phyloP scores from a whole-genome alignment of 2,797 vertebrate species.

The Simalia tracyae region DNA sequence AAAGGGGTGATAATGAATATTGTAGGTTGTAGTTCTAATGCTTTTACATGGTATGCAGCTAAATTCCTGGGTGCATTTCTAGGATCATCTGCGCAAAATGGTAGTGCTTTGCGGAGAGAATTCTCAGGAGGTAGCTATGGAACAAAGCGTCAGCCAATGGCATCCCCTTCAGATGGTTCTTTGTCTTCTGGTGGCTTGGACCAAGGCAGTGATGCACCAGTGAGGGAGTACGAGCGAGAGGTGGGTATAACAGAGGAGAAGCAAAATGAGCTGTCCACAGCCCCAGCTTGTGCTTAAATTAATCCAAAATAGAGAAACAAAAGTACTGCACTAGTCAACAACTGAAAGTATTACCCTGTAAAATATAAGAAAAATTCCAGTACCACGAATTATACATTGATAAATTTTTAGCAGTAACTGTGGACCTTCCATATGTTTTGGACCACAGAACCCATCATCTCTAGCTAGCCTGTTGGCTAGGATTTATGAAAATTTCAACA shows the following conservation, averaged over 20 bases:
- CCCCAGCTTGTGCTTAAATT: not conserved
- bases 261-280: not conserved
- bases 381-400: not conserved
- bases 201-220: slow-evolving; percentile 84
- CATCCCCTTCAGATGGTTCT: slow-evolving; percentile 95
- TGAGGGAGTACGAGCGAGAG: slow-evolving; percentile 94
- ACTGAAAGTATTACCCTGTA: not conserved
- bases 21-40: not conserved
- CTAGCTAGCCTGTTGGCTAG: not conserved
- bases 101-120: slow-evolving; percentile 90
- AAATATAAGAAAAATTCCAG: not conserved
- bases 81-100: slow-evolving; percentile 94
- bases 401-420: not conserved
- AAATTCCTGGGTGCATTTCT: rapidly evolving
- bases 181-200: slow-evolving; percentile 95
- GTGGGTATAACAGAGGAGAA: slow-evolving; percentile 68
- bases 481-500: not conserved
- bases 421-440: not conserved
- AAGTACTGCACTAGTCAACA: not conserved
- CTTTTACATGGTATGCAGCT: not conserved
- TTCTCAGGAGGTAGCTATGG: slow-evolving; percentile 89
- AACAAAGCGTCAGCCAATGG: slow-evolving; percentile 89
- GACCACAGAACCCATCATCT: not conserved
- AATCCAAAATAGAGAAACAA: not conserved
- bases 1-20: not conserved